Base-by-base conservation (phyloP, 2,113 vertebrate species). In the Canis aureus region DNA sequence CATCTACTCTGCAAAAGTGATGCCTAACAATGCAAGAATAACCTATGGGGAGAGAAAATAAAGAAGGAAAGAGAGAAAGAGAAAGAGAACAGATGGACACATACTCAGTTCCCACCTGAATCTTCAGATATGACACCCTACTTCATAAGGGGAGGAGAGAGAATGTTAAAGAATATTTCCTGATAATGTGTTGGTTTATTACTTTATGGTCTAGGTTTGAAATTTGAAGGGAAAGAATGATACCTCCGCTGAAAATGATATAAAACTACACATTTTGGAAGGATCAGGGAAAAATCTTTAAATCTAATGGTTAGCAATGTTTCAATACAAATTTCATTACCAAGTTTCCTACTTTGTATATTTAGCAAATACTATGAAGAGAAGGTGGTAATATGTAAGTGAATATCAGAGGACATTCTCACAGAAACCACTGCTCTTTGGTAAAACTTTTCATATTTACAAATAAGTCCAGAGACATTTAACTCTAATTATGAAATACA, bases 31-130 rank as follows among this genome's bases (percentile, higher is more conserved):
- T 38, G 1, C 17, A 71, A 76, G 8, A 94, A 84, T 57, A 23
- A 20, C 3, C 22, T 76, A 64, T 5, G 19, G 55, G 12, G 29
- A 89, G 2, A 5, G 6, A 74, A 87, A 69, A 23, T 13, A n/a
- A 86, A 38, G 64, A 66, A 25, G 11, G 6, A n/a, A 19, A 20
- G 67, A 60, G 16, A 32, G 22, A 19, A 66, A 66, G 8, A 51
- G 20, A 9, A 16, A 51, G 51, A 11, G 25, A 38, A 80, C 12
- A 57, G n/a, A 43, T 2, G 10, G 0, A 13, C 10, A 81, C 12
- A 38, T 1, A 3, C 10, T 62, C 2, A 3, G 8, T 22, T n/a
- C 20, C 19, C 55, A 4, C 7, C 10, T 1, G 0, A 4, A 51
- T 27, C 20, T 53, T 83, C 38, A 69, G 35, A 43, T 20, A 3